A percentile compares a stretch with the other conserved stretches of the same genome.
Evolutionary conservation across 1,140 invertebrate genomes (phyloP).

Genomic region (Euwallacea similis): DNA sequence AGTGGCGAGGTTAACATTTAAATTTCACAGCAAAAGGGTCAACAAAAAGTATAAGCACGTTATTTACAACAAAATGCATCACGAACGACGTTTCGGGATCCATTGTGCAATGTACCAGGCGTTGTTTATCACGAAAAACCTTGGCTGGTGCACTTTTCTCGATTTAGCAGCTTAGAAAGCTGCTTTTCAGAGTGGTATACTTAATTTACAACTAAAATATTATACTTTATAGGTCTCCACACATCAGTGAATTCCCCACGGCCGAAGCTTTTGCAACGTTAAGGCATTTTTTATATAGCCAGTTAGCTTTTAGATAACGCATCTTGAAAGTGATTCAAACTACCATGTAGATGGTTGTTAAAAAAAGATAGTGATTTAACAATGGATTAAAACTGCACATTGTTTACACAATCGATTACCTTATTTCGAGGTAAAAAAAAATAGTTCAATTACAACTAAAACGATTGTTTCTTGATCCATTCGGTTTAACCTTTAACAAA

Average conservation of each 20-base stretch:
- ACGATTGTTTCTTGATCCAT: not conserved
- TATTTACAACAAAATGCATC: not conserved
- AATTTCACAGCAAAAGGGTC: not conserved
- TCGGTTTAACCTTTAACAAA: not conserved
- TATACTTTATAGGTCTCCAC: not conserved
- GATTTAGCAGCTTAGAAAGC: constrained; percentile 11
- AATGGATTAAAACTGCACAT: not conserved
- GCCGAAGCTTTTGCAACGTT: constrained; percentile 3
- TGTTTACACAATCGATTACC: constrained; percentile 3
- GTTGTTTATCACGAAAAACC: constrained; percentile 21
- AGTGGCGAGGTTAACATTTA: constrained; percentile 2
- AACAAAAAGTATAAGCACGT: constrained; percentile 1
- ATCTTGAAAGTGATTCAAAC: constrained; percentile 4
- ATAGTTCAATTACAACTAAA: not conserved
- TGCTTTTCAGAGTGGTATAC: not conserved
- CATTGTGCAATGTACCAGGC: constrained; percentile 1
- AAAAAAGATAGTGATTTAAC: not conserved
- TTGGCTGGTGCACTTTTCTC: constrained; percentile 14
- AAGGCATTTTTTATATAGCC: constrained; percentile 4
- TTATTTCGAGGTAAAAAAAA: not conserved
- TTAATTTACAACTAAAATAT: not conserved
- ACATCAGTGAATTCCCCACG: constrained; percentile 4
- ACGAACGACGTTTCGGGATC: constrained; percentile 14
- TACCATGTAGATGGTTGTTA: not conserved
- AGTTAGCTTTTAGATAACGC: constrained; percentile 14